A percentile compares a stretch with the other conserved stretches of the same genome.
These are phyloP conservation scores for Forbesichthys agassizii DNA, from an alignment of 2,113 vertebrate species.

Conservation along the genomic window DNA sequence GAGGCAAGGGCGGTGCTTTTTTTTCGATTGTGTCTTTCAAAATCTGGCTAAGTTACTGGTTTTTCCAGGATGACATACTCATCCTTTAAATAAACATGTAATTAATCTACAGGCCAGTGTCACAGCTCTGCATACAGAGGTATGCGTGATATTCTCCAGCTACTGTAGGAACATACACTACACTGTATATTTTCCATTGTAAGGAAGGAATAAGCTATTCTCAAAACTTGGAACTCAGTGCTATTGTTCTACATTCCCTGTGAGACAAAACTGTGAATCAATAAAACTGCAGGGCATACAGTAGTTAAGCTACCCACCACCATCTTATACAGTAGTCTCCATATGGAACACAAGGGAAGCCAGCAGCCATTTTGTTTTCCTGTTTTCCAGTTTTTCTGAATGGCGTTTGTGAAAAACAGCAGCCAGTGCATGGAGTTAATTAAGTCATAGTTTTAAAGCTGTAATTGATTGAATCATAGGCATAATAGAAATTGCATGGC, in stretches of 20 bases:
- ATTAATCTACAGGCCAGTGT: background rate
- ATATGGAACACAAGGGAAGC: conserved; percentile 52
- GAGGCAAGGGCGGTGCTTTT: too few relatives aligned
- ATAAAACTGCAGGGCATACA: conserved; percentile 47
- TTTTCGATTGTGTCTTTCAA: too few relatives aligned
- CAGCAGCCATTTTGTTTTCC: conserved; percentile 71
- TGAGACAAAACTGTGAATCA: conserved; percentile 59
- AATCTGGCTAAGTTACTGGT: too few relatives aligned
- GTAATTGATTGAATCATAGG: conserved; percentile 77
- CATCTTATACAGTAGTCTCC: conserved; percentile 55
- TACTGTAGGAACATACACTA: too few relatives aligned
- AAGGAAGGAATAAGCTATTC: conserved; percentile 7
- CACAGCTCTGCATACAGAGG: background rate
- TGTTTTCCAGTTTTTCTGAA: conserved; percentile 49
- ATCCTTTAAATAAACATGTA: background rate
- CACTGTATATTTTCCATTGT: conserved; percentile 13
- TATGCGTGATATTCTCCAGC: background rate
- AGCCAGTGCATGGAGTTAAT: conserved; percentile 72
- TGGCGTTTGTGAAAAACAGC: conserved; percentile 54
- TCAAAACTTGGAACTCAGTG: conserved; percentile 34
- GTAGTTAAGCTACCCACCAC: conserved; percentile 59
- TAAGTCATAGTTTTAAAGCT: conserved; percentile 72
- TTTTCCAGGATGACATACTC: too few relatives aligned
- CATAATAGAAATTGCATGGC: conserved; percentile 70
- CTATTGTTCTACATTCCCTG: conserved; percentile 45